Conservation (phyloP, 1,140 invertebrate species). For the Drosophila azteca region DNA sequence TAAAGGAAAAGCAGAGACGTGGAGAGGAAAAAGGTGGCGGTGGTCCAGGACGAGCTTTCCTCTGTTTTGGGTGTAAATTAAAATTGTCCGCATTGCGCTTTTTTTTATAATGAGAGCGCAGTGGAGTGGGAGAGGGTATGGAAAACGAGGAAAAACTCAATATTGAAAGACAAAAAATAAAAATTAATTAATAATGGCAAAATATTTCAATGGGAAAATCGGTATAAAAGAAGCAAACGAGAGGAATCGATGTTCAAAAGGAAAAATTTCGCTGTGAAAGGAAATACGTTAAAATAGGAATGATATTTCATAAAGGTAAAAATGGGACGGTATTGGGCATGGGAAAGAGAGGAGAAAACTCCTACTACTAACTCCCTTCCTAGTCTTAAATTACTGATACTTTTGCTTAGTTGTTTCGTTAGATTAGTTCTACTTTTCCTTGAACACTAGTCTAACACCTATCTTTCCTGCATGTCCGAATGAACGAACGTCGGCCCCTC, state of each 20-base stretch:
- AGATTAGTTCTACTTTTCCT: no score
- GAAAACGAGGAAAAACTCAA: slow-evolving; percentile 20
- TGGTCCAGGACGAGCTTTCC: slow-evolving; percentile 14
- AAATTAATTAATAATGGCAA: slow-evolving; percentile 57
- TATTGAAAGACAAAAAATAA: slow-evolving; percentile 48
- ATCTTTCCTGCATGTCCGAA: no score
- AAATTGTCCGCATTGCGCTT: slow-evolving; percentile 47
- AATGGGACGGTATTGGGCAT: no score
- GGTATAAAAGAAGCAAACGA: not conserved
- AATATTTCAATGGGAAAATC: slow-evolving; percentile 28
- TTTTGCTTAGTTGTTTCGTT: no score
- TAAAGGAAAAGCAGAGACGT: not conserved
- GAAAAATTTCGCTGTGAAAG: not conserved
- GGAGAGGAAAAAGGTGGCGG: not conserved
- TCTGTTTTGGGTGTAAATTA: slow-evolving; percentile 45
- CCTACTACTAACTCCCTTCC: no score
- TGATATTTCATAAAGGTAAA: not conserved
- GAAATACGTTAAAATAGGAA: not conserved
- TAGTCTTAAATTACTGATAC: no score
- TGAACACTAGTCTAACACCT: no score
- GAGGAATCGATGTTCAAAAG: slow-evolving; percentile 31
- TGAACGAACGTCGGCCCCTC: no score
- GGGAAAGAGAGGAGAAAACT: no score
- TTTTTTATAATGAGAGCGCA: slow-evolving; percentile 32
- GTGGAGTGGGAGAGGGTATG: not conserved